Evolutionary conservation across 2,888 invertebrate species (phyloP), one percentile per base, ranked within the genome.

Genomic region (Leucozona laternaria): DNA sequence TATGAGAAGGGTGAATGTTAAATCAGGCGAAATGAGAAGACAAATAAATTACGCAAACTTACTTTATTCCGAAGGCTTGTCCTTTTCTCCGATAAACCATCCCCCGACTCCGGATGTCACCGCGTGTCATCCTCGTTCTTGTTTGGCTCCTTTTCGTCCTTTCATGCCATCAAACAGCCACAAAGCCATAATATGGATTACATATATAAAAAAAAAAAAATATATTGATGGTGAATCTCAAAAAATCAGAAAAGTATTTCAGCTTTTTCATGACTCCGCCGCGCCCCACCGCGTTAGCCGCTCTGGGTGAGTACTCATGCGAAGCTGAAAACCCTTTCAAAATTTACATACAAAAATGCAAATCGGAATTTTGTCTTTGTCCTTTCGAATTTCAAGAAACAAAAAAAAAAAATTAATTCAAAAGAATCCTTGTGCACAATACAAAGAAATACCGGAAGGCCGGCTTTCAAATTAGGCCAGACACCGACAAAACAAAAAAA

Each of bases 21-120:
- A 86, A 82, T 82, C 82, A 86, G 75, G 81, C 78, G 81, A 73
- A 79, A 81, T 70, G 76, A 68, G 75, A 78, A 75, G 81, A 81
- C 86, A 86, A 86, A 86, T 86, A 86, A 86, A 86, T 86, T 75
- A 78, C 78, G 78, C 81, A 81, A 86, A 81, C 81, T 86, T 81
- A 73, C 64, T 75, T 75, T 78, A 73, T 85, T 80, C 76, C 77
- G 50, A 66, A 55, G 71, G 71, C 28, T 71, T 34, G 71, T 22
- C 37, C 37, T 71, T 57, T 71, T 71, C 43, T 71, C 50, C 28
- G 15, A 68, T 22, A 50, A 53, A 20, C 50, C 13, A 11, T 25
- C 15, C 37, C 5, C 48, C 11, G 28, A 5, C 58, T 25, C 48
- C 11, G 28, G 10, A 48, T 25, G 37, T 58, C 66, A 45, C 25